phyloP scores from a whole-genome alignment of 2,888 invertebrate species.

The Sepiola atlantica region DNA sequence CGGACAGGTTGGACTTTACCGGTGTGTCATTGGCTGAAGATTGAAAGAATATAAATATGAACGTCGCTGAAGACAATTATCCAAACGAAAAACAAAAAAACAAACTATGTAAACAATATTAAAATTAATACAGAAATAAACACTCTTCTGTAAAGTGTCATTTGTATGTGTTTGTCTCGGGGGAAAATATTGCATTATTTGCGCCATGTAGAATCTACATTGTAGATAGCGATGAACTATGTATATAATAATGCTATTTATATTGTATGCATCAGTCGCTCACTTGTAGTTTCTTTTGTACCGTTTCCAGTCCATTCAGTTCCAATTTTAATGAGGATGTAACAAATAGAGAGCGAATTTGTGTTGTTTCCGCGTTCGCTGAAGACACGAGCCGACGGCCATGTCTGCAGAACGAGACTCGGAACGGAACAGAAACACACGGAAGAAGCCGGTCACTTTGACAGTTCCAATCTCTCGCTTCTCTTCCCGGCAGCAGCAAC shows the following conservation, averaged over 20 bases:
- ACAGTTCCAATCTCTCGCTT: slow-evolving; percentile 18
- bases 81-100: too few relatives aligned
- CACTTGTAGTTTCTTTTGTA: not conserved
- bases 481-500: not conserved
- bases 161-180: too few relatives aligned
- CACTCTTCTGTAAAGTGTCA: too few relatives aligned
- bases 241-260: not conserved
- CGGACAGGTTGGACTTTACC: too few relatives aligned
- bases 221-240: too few relatives aligned
- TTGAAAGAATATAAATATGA: too few relatives aligned
- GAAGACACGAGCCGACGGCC: not conserved
- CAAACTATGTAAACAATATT: too few relatives aligned
- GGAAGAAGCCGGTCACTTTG: not conserved
- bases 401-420: not conserved
- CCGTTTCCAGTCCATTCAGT: not conserved
- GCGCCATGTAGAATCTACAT: too few relatives aligned
- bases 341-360: not conserved
- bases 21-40: too few relatives aligned
- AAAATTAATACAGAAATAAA: too few relatives aligned
- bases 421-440: not conserved
- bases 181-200: too few relatives aligned
- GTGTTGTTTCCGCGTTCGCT: not conserved
- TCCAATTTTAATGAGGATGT: slow-evolving; percentile 4
- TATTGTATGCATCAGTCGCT: not conserved
- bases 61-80: too few relatives aligned